These are phyloP conservation scores for Carposina sasakii DNA, from an alignment of 1,140 invertebrate genomes.

Conservation along the genomic window DNA sequence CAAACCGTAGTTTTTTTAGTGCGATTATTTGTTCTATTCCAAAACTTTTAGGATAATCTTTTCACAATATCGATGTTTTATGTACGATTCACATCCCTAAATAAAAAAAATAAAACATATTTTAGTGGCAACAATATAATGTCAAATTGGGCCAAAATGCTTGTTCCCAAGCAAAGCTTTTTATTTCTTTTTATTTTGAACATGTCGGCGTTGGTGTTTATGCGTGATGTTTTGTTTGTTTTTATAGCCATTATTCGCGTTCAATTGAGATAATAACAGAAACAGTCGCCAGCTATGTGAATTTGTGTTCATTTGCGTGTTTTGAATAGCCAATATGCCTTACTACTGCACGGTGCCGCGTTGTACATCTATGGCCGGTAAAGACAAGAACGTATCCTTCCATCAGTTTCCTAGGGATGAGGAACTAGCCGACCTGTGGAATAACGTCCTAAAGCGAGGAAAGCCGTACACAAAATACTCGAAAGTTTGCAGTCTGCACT, in stretches of 20 bases:
- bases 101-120: no score
- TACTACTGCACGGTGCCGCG: constrained; percentile 67
- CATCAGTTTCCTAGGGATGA: constrained; percentile 66
- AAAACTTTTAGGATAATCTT: no score
- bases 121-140: no score
- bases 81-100: no score
- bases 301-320: constrained; percentile 17
- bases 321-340: constrained; percentile 46
- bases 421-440: constrained; percentile 59
- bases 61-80: no score
- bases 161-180: no score
- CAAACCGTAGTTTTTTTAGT: no score
- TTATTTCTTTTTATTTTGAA: constrained; percentile 24
- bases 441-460: constrained; percentile 58
- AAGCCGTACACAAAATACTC: constrained; percentile 69
- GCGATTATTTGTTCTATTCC: no score
- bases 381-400: constrained; percentile 66
- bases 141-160: no score
- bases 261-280: constrained; percentile 17
- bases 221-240: constrained; percentile 55
- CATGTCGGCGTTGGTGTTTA: constrained; percentile 52
- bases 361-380: constrained; percentile 68
- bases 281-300: constrained; percentile 32
- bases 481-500: constrained; percentile 68
- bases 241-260: constrained; percentile 31